Percentiles rank a stretch among this genome's conserved stretches.
Evolutionary conservation across 2,797 vertebrate species (phyloP).

Genomic region (Sebastes diploproa): DNA sequence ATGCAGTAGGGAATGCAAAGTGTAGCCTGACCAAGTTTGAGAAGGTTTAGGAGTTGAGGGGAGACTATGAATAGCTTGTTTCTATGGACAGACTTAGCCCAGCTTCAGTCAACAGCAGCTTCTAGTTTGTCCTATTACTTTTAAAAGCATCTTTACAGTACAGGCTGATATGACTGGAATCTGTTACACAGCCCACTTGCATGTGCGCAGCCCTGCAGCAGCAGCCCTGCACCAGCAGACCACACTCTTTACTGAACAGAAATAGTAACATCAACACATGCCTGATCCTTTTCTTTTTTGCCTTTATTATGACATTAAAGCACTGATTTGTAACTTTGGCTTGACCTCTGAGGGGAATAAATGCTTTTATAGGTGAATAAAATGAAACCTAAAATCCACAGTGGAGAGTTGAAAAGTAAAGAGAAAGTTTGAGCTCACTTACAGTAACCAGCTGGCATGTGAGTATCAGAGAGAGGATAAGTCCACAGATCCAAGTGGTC

Average conservation of each 20-base stretch:
- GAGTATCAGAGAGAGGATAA: constrained; percentile 73
- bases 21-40: constrained; percentile 38
- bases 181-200: constrained; percentile 38
- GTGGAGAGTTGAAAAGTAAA: neutral
- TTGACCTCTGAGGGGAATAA: neutral
- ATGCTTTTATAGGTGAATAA: neutral
- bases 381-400: neutral
- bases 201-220: constrained; percentile 3
- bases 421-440: constrained; percentile 64
- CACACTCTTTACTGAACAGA: constrained; percentile 18
- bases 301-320: constrained; percentile 25
- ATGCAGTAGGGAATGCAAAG: neutral
- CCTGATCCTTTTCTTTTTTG: neutral
- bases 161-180: constrained; percentile 31
- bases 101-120: constrained; percentile 55
- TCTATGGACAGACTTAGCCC: constrained; percentile 82
- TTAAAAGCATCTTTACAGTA: constrained; percentile 53
- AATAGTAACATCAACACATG: constrained; percentile 31
- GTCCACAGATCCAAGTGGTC: constrained; percentile 72
- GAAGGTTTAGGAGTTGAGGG: constrained; percentile 46
- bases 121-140: constrained; percentile 65
- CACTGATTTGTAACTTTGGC: constrained; percentile 7
- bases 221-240: neutral
- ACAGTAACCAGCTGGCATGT: constrained; percentile 78
- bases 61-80: constrained; percentile 86